Conservation (phyloP, 2,888 invertebrate genomes). For the Onthophagus sagittarius region DNA sequence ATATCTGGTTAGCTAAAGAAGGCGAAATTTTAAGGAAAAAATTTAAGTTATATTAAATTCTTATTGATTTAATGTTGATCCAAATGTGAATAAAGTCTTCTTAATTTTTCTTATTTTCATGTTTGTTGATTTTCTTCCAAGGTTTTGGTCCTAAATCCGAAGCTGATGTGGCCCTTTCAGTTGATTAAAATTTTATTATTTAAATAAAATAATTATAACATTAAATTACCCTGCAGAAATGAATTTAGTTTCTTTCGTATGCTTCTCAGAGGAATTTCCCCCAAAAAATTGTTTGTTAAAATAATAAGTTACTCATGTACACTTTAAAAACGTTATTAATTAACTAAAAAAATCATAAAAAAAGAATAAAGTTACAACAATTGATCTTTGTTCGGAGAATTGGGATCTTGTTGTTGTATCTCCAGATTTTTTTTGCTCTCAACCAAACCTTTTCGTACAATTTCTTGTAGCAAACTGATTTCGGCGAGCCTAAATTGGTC, state of each 20-base stretch:
- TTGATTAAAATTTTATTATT: constrained; percentile 9
- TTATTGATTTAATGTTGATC: constrained; percentile 64
- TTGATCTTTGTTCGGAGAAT: constrained; percentile 72
- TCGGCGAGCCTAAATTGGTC: constrained; percentile 67
- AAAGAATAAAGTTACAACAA: constrained; percentile 46
- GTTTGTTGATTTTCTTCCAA: constrained; percentile 79
- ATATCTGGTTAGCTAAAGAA: background rate
- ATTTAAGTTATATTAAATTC: background rate
- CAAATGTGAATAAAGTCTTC: constrained; percentile 78
- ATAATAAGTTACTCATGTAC: constrained; percentile 47
- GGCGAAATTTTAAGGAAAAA: background rate
- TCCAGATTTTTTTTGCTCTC: constrained; percentile 85
- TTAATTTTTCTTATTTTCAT: constrained; percentile 83
- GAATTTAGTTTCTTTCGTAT: constrained; percentile 37
- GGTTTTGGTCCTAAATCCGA: constrained; percentile 53
- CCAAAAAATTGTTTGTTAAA: constrained; percentile 63
- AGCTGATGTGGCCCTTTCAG: background rate
- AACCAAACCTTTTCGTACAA: constrained; percentile 84
- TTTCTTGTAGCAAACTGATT: constrained; percentile 82
- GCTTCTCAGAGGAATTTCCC: constrained; percentile 41
- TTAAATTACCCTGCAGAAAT: constrained; percentile 15
- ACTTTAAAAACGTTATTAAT: constrained; percentile 32
- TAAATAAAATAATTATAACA: background rate
- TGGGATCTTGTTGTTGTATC: constrained; percentile 86
- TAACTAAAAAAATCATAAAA: constrained; percentile 11